Evolutionary conservation across 2,113 vertebrate species (phyloP), one percentile per base, ranked within the genome.

Genomic region (Sander lucioperca): DNA sequence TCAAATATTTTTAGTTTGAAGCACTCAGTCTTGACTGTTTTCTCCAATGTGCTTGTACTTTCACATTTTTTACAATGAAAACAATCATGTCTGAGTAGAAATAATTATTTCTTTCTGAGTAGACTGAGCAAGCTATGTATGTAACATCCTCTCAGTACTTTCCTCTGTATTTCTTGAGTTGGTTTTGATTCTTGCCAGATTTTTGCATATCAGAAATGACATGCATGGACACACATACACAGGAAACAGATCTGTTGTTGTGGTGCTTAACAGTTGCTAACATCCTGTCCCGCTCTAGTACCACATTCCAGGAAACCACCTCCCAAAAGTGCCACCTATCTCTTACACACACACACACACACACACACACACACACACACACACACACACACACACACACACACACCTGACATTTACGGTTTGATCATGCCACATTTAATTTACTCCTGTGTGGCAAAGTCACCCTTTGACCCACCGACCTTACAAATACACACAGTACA

Each of bases 281-380:
- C 94, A 95, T 95, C 95, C 95, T 95, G 94, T 93, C 89, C 91
- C 89, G 80, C 90, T 88, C 63, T 85, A 81, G 91, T 93, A 94
- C 88, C 92, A 93, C 93, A 95, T 95, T 95, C 92, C 94, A 93
- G 94, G 94, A 94, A 95, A 92, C 91, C 87, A 82, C 87, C 83
- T 83, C 88, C 89, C 74, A 77, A 87, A 89, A 81, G 82, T 92
- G 80, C 59, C 90, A 87, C 85, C 77, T 73, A 73, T 86, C 57
- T 76, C 79, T 77, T 9, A 77, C 48, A 56, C 53, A 62, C 62
- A 68, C 30, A 30, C 62, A 56, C 77, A 59, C 18, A 69, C 71
- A 50, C 45, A 53, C 4, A 27, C 45, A 27, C 63, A 47, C 56
- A 71, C 30, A 75, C 33, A 69, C 59, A 51, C 66, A 53, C 68